Percentiles rank a stretch among this genome's conserved stretches.
Conservation (phyloP, 1,140 invertebrate species). For the Neodiprion pinetum region DNA sequence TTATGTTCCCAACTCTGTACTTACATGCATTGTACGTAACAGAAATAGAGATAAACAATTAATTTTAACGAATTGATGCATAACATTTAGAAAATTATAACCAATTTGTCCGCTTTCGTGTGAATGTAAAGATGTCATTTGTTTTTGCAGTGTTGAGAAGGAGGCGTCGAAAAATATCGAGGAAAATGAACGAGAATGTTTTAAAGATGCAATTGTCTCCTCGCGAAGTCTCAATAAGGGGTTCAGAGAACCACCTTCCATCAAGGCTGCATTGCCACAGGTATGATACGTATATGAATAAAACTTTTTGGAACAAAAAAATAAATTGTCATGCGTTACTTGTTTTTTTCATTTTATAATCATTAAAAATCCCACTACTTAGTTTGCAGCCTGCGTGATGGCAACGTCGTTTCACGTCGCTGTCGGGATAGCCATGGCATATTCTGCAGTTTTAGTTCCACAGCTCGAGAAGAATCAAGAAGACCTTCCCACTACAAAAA, state of each 20-base stretch:
- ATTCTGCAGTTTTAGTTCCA: slow-evolving; percentile 66
- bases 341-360: not conserved
- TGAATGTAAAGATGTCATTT: not conserved
- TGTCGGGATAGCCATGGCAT: slow-evolving; percentile 65
- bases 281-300: slow-evolving; percentile 29
- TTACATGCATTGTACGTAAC: too few species aligned
- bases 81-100: too few species aligned
- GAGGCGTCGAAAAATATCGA: slow-evolving; percentile 57
- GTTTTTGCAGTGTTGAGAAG: slow-evolving; percentile 45
- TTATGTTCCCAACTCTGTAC: too few species aligned
- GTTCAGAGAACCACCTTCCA: slow-evolving; percentile 41
- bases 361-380: slow-evolving; percentile 3
- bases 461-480: slow-evolving; percentile 55
- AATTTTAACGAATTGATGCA: too few species aligned
- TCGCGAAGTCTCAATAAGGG: slow-evolving; percentile 54
- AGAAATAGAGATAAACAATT: too few species aligned
- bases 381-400: slow-evolving; percentile 64
- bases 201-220: slow-evolving; percentile 56
- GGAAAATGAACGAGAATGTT: slow-evolving; percentile 53
- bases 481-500: slow-evolving; percentile 52
- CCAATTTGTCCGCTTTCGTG: too few species aligned
- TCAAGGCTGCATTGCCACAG: slow-evolving; percentile 49
- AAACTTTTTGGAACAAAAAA: not conserved
- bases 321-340: not conserved
- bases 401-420: slow-evolving; percentile 66